Conservation (phyloP, 2,797 vertebrate genomes). For the Artibeus lituratus region DNA sequence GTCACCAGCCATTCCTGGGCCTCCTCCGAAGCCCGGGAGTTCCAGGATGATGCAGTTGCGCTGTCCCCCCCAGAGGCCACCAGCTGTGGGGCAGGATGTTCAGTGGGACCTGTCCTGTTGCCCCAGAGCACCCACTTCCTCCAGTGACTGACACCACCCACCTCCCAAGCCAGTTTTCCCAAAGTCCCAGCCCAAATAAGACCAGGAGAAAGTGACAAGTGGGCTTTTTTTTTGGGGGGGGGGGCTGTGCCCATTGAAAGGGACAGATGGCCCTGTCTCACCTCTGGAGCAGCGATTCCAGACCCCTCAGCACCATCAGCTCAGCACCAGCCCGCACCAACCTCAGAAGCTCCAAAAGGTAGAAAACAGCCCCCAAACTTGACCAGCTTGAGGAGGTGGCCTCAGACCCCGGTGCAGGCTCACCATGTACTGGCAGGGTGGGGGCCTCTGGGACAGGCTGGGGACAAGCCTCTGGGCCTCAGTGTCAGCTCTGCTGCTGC, state of each 20-base stretch:
- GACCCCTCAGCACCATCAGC: no score
- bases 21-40: background rate
- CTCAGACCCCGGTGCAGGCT: no score
- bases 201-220: background rate
- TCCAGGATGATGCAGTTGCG: accelerated
- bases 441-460: no score
- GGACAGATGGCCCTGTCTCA: background rate
- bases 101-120: accelerated
- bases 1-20: accelerated
- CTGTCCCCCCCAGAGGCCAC: background rate
- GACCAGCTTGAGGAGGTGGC: background rate
- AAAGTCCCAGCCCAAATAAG: background rate
- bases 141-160: background rate
- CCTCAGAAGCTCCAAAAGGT: background rate
- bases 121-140: background rate
- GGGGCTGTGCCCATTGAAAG: accelerated
- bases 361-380: background rate
- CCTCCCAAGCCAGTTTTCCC: no score
- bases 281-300: background rate
- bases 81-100: accelerated
- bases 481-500: background rate
- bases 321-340: background rate
- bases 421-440: background rate
- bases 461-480: accelerated
- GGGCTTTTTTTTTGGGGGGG: background rate